Evolutionary conservation across 2,113 vertebrate genomes (phyloP), one percentile per base, ranked within the genome.

Genomic region (Stigmatopora argus): DNA sequence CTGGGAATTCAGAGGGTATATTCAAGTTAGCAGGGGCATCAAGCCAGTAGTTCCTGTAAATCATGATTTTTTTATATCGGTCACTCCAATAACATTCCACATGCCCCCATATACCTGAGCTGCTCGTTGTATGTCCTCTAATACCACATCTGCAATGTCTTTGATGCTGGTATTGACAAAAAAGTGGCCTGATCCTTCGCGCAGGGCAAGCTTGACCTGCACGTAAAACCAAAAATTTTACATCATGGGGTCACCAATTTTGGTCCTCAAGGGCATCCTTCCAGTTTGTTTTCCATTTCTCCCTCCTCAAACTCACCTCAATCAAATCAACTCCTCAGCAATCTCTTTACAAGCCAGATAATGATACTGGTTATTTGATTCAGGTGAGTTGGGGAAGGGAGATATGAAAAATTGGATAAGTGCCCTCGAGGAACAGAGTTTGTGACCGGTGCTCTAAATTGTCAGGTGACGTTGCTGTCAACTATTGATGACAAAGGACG

Each of bases 171-270:
- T 87, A 70, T 98, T 98, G 79, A 99, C 80, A 67, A 91, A 95
- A 85, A 98, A 99, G 84, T 95, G 93, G 0, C 96, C 96, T 0
- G 97, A 99, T 35, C 97, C 97, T 70, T 94, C 94, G 47, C 59
- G 85, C 72, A 99, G 83, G 6, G 75, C 72, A 47, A 99, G 90
- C 60, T 93, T 92, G 0, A 81, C 90, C 96, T 99, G 82, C 6
- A 78, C 79, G 64, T 12, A 64, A 35, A 51, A 64, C 15, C 6
- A 14, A 17, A 62, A 7, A 45, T 26, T 26, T 38, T 23, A 59
- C 19, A 31, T 31, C 26, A 31, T n/a, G 26, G 26, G 9, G 4
- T 44, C 10, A 65, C 63, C 62, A 23, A 60, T 9, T 31, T 44
- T 3, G 21, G 18, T 3, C 26, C 26, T 31, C 26, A 31, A 2